phyloP scores from a whole-genome alignment of 2,113 vertebrate genomes.

The Rhipidura dahli region DNA sequence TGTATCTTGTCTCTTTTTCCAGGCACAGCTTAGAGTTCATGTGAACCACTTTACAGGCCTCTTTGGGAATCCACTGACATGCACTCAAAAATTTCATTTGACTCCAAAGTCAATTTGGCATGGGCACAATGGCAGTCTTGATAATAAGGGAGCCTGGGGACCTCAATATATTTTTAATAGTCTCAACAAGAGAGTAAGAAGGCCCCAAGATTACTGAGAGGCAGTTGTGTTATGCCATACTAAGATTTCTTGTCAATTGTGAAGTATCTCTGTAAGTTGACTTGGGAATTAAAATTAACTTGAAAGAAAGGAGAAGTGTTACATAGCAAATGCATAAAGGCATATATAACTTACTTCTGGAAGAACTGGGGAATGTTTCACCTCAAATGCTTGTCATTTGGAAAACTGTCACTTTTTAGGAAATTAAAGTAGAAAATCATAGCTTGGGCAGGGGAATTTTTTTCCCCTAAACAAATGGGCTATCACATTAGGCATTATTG shows the following conservation, averaged over 20 bases:
- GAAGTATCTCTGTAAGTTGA: background rate
- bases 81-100: background rate
- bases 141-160: background rate
- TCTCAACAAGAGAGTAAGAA: background rate
- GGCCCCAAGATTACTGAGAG: background rate
- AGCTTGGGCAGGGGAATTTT: background rate
- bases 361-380: background rate
- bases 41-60: background rate
- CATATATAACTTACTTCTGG: background rate
- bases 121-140: background rate
- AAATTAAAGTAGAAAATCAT: constrained; percentile 9
- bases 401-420: background rate
- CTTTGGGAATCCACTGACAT: background rate
- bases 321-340: background rate
- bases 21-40: background rate
- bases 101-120: constrained; percentile 9
- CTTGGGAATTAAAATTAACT: constrained; percentile 12
- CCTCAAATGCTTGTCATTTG: background rate
- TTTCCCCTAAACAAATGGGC: background rate
- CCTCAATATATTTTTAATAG: background rate
- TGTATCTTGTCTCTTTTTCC: background rate
- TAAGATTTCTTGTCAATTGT: background rate
- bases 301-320: background rate
- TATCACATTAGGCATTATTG: background rate
- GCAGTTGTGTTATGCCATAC: background rate